These are phyloP conservation scores for Propithecus coquereli DNA, from an alignment of 2,113 vertebrate species.

Conservation along the genomic window DNA sequence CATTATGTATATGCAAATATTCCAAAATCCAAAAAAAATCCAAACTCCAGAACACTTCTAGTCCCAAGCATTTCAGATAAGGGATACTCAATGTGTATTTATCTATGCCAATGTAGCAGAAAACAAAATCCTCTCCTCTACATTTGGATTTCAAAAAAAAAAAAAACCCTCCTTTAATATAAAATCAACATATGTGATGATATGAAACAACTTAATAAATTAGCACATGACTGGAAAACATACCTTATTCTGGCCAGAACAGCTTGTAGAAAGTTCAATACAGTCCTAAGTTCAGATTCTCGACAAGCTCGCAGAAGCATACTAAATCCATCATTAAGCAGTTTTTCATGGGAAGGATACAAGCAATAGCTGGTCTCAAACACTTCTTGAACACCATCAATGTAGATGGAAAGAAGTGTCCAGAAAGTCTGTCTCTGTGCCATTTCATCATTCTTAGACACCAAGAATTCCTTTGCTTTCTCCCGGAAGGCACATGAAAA, in stretches of 20 bases:
- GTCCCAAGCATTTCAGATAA: background rate
- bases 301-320: conserved; percentile 94
- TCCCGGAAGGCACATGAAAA: conserved; percentile 88
- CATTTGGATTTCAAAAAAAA: background rate
- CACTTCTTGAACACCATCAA: conserved; percentile 94
- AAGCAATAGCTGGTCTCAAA: conserved; percentile 91
- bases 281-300: conserved; percentile 88
- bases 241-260: conserved; percentile 92
- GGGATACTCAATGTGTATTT: background rate
- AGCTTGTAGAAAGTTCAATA: conserved; percentile 90
- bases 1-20: background rate
- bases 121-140: background rate
- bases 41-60: background rate
- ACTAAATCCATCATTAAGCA: conserved; percentile 94
- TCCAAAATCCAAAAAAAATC: background rate
- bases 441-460: conserved; percentile 88
- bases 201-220: background rate
- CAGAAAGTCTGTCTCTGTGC: conserved; percentile 90
- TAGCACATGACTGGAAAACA: conserved; percentile 49
- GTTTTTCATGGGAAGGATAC: conserved; percentile 92
- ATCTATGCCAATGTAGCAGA: background rate
- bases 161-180: conserved; percentile 6
- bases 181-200: background rate
- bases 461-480: conserved; percentile 94
- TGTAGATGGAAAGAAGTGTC: conserved; percentile 91